Base-by-base conservation (phyloP, 2,888 invertebrate genomes). In the Drosophila mimetica region DNA sequence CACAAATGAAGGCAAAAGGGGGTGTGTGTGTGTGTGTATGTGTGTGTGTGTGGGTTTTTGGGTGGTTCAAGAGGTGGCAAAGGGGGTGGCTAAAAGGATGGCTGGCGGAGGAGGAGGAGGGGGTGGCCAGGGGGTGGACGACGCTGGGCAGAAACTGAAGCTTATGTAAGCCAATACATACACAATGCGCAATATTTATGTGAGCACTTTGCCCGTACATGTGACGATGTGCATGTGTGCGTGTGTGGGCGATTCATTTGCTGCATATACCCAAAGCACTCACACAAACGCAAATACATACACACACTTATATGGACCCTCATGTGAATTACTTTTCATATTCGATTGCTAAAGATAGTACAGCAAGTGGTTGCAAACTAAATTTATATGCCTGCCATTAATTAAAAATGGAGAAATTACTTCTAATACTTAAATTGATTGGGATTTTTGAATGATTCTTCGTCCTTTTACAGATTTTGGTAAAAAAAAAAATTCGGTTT, bases 91-190 rank as follows among this genome's bases (percentile, higher is more conserved):
- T 9, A 44, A 25, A 46, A n/a, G n/a, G n/a, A n/a, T n/a, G 69
- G 79, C 64, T 18, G 46, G 48, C 13, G 14, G 28, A 20, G 13
- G 1, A 13, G 13, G 20, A 9, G 41, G 7, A 7, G 20, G 41
- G 41, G 41, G 20, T 44, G 42, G 46, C 67, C 78, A 81, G 86
- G 65, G 58, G 65, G 58, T 69, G 58, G 47, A 51, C 63, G 37
- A 16, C 11, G 71, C 69, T 86, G 80, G 86, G 86, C 76, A 79
- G 71, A 74, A 75, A 54, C 72, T 60, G 72, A 73, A 73, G 86
- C 85, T 87, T 77, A 86, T 86, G 87, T 81, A 88, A 88, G 89
- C 88, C 89, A 86, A 86, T 89, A 82, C 82, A 82, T 82, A 70
- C 83, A 85, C 87, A 82, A 85, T 79, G 82, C 70, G 76, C 76